A percentile compares a stretch with the other conserved stretches of the same genome.
Evolutionary conservation across 2,113 vertebrate species (phyloP).

Genomic region (Edolisoma coerulescens): DNA sequence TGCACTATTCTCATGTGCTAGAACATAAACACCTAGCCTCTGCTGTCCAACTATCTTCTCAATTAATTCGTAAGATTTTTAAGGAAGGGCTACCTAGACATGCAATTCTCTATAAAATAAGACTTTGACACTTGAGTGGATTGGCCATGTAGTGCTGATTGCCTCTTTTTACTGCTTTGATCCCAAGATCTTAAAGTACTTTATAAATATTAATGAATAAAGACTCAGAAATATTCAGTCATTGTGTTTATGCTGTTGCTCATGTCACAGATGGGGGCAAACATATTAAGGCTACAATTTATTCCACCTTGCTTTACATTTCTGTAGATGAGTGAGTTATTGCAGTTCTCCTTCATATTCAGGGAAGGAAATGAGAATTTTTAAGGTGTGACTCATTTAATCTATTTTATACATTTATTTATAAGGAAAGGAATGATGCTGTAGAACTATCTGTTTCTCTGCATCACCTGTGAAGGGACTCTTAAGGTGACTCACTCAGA

Average conservation of each 20-base stretch:
- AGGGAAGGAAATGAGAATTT: constrained; percentile 46
- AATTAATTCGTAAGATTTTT: constrained; percentile 21
- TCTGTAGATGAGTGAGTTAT: constrained; percentile 49
- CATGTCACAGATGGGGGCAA: constrained; percentile 27
- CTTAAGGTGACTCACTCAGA: neutral
- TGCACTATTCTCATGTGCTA: neutral
- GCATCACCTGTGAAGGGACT: neutral
- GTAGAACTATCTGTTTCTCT: neutral
- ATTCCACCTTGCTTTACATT: constrained; percentile 49
- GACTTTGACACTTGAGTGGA: neutral
- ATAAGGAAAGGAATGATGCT: constrained; percentile 30
- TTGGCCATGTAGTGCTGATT: constrained; percentile 37
- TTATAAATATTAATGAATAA: constrained; percentile 65
- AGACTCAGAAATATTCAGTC: constrained; percentile 45
- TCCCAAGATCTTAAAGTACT: constrained; percentile 48
- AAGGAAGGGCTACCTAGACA: neutral
- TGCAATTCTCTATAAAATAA: neutral
- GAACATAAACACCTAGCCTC: neutral
- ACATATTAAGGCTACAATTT: constrained; percentile 47
- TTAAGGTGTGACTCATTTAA: constrained; percentile 56
- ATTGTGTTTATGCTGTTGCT: constrained; percentile 53
- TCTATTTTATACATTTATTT: constrained; percentile 64
- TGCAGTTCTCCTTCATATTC: constrained; percentile 28
- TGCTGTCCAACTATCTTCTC: neutral
- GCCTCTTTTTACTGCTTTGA: constrained; percentile 58